Percentiles rank a stretch among this genome's conserved stretches.
Conservation (phyloP, 2,113 vertebrate genomes). For the Lamprotornis superbus region DNA sequence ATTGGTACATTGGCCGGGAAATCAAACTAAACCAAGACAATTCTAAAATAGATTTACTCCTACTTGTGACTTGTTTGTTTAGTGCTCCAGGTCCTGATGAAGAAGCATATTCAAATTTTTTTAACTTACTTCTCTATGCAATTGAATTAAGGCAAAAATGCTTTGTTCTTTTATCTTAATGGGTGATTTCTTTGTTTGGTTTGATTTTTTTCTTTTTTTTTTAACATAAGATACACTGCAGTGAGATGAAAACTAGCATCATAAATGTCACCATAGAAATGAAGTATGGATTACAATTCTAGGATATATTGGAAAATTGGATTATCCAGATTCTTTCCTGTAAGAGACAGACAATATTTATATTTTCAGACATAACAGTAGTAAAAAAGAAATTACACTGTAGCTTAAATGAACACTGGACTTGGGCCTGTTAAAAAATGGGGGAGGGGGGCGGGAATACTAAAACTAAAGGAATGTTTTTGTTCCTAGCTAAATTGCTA, state of each 20-base stretch:
- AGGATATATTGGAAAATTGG: background rate
- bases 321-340: background rate
- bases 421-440: background rate
- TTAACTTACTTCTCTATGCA: background rate
- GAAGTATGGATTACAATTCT: background rate
- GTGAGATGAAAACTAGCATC: background rate
- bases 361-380: background rate
- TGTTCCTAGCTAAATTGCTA: background rate
- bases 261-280: background rate
- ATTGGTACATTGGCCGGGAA: too few species aligned
- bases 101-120: background rate
- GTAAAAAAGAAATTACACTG: background rate
- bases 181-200: background rate
- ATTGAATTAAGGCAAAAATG: background rate
- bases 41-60: background rate
- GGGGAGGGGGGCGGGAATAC: fast-evolving
- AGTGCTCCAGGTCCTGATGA: background rate
- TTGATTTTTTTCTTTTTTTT: background rate
- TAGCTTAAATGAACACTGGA: background rate
- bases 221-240: background rate
- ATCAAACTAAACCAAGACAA: too few species aligned
- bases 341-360: background rate
- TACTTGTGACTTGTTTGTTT: background rate
- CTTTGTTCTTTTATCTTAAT: background rate
- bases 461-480: background rate